A percentile compares a stretch with the other conserved stretches of the same genome.
phyloP scores from a whole-genome alignment of 2,888 invertebrate species.

The Mythimna pallens region DNA sequence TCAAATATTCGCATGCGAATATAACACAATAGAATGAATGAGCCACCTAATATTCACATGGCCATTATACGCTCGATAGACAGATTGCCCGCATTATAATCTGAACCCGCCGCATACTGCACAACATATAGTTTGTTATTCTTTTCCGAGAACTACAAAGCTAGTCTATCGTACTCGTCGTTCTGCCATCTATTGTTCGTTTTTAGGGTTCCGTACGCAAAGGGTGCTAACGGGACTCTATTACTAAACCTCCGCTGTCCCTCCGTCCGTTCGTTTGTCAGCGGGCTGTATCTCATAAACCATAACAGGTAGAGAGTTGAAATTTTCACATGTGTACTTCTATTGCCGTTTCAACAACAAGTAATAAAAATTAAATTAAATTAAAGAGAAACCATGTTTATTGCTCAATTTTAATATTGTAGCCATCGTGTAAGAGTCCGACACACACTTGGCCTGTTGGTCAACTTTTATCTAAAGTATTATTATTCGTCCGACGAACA shows the following conservation, averaged over 20 bases:
- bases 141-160: conserved; percentile 18
- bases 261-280: no score
- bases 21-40: conserved; percentile 37
- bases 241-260: no score
- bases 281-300: no score
- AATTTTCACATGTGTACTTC: no score
- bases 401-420: no score
- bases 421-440: no score
- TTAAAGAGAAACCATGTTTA: no score
- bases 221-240: no score
- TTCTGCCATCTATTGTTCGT: conserved; percentile 21
- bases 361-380: no score
- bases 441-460: background rate
- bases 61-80: conserved; percentile 25
- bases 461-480: conserved; percentile 42
- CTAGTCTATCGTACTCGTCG: conserved; percentile 1
- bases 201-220: background rate
- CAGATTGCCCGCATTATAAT: conserved; percentile 37
- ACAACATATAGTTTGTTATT: conserved; percentile 14
- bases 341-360: no score
- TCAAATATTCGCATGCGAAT: conserved; percentile 29
- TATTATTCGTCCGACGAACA: conserved; percentile 54
- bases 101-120: conserved; percentile 10
- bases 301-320: no score
- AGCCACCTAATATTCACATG: conserved; percentile 35